phyloP scores from a whole-genome alignment of 2,113 vertebrate genomes.

The Okapia johnstoni region DNA sequence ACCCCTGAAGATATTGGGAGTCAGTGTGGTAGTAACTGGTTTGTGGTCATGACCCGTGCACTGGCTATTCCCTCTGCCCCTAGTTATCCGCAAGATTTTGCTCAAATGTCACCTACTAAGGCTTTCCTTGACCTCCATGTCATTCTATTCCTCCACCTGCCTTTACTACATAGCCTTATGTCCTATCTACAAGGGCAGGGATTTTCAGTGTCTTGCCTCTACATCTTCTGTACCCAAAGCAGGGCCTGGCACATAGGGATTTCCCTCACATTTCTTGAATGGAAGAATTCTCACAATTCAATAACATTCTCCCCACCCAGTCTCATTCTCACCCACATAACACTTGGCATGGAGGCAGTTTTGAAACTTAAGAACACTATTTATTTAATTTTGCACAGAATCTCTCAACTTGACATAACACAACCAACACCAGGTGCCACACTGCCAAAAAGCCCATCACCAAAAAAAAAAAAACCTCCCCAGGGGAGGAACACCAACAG shows the following conservation, averaged over 20 bases:
- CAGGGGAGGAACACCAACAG: not conserved
- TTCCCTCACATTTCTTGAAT: constrained; percentile 20
- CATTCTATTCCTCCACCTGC: not conserved
- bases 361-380: constrained; percentile 41
- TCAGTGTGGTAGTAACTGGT: not conserved
- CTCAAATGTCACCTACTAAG: not conserved
- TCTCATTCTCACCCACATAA: constrained; percentile 18
- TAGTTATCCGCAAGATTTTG: not conserved
- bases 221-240: not conserved
- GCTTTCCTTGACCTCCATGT: not conserved
- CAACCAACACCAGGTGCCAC: not conserved
- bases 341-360: not conserved
- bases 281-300: not conserved
- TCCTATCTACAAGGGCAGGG: not conserved
- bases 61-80: not conserved
- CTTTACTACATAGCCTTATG: not conserved
- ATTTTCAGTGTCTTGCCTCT: not conserved
- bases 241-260: not conserved
- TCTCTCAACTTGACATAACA: not conserved
- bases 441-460: constrained; percentile 15
- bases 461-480: constrained; percentile 16
- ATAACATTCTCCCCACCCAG: constrained; percentile 5
- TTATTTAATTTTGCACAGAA: constrained; percentile 46
- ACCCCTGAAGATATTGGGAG: not conserved
- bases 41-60: not conserved